Percentiles rank a stretch among this genome's conserved stretches.
These are phyloP conservation scores for Orchesellides sinensis DNA, from an alignment of 2,888 invertebrate genomes.

Conservation along the genomic window DNA sequence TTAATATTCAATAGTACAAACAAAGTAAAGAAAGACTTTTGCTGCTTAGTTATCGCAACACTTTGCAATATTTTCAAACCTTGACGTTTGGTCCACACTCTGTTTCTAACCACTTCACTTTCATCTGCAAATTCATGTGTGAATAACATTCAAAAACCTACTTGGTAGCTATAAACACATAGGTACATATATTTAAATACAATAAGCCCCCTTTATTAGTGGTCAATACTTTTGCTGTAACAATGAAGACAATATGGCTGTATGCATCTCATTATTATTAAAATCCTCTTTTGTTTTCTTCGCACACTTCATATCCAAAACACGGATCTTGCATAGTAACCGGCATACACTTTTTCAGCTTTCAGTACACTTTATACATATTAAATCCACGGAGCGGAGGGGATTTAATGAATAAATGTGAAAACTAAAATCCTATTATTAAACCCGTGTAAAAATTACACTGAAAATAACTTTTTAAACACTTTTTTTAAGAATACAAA, in stretches of 20 bases:
- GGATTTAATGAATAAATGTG: background rate
- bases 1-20: constrained; percentile 11
- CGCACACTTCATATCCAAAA: background rate
- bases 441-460: constrained; percentile 4
- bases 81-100: background rate
- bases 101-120: background rate
- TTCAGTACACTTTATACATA: background rate
- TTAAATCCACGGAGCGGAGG: background rate
- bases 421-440: background rate
- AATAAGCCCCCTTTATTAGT: background rate
- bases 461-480: constrained; percentile 24
- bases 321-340: background rate
- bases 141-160: background rate
- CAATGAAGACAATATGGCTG: constrained; percentile 16
- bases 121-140: background rate
- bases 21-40: background rate
- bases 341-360: background rate
- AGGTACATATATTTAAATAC: background rate
- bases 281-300: background rate
- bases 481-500: constrained; percentile 20
- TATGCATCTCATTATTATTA: constrained; percentile 32
- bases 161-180: background rate
- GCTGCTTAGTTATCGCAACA: background rate
- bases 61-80: too few relatives aligned
- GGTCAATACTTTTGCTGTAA: constrained; percentile 17